These are phyloP conservation scores for Pectinophora gossypiella DNA, from an alignment of 1,140 invertebrate species.

Conservation along the genomic window DNA sequence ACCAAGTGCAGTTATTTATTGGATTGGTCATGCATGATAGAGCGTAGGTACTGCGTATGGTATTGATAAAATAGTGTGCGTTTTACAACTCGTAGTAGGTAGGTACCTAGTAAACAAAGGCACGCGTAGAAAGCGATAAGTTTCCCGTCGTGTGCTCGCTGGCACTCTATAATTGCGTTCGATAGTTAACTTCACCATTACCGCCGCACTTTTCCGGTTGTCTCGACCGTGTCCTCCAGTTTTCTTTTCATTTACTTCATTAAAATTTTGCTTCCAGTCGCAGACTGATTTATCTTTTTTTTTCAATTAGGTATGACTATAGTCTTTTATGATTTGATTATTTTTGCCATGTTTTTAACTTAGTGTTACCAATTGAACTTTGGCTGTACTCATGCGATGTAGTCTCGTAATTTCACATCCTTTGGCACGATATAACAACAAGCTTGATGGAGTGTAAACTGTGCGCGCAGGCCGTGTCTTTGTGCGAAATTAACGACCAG, in stretches of 20 bases:
- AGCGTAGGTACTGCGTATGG: not conserved
- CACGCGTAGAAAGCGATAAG: conserved; percentile 37
- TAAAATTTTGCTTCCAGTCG: not conserved
- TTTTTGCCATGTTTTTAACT: no score
- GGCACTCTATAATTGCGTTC: conserved; percentile 27
- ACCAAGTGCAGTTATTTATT: no score
- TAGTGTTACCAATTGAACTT: no score
- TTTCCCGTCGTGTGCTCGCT: conserved; percentile 23
- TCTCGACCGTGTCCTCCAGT: not conserved
- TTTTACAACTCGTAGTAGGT: conserved; percentile 13
- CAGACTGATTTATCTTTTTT: not conserved
- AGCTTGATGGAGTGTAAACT: no score
- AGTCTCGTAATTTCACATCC: no score
- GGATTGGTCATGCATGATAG: no score
- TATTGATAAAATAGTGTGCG: conserved; percentile 8
- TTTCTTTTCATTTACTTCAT: not conserved
- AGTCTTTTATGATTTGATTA: no score
- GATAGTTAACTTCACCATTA: conserved; percentile 29
- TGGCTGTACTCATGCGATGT: no score
- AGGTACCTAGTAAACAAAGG: conserved; percentile 26
- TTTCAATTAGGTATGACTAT: no score
- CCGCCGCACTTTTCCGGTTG: conserved; percentile 20
- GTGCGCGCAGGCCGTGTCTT: no score
- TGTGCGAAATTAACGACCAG: no score
- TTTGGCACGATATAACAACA: no score